Percentiles rank a stretch among this genome's conserved stretches.
phyloP scores from a whole-genome alignment of 2,113 vertebrate genomes.

The Corvus hawaiiensis region DNA sequence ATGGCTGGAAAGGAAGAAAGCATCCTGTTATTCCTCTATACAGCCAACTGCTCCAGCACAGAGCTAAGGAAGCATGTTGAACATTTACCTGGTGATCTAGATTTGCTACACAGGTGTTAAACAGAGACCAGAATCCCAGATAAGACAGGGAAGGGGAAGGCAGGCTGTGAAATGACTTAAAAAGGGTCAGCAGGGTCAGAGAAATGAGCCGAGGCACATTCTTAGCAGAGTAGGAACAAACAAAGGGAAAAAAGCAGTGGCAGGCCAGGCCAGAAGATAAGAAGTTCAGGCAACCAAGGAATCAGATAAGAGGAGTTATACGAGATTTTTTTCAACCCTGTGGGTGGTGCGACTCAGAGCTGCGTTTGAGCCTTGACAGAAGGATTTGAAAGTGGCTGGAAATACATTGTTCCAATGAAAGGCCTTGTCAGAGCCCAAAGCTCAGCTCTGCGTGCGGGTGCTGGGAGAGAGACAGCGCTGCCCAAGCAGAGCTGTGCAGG shows the following conservation, averaged over 20 bases:
- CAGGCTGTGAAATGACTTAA: neutral
- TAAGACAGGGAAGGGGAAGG: neutral
- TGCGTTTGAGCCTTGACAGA: neutral
- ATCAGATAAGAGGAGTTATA: neutral
- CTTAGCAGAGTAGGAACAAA: neutral
- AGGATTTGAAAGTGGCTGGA: neutral
- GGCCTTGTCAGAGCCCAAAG: neutral
- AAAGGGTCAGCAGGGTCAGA: slow-evolving; percentile 9
- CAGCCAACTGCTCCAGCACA: neutral
- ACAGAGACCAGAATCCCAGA: neutral
- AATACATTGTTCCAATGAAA: neutral
- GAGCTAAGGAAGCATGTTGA: neutral
- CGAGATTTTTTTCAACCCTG: neutral
- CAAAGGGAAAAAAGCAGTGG: neutral
- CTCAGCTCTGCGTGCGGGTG: neutral
- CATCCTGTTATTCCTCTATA: neutral
- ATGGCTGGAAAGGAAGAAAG: neutral
- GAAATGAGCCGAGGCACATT: neutral
- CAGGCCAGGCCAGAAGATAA: slow-evolving; percentile 29
- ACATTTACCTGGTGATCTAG: neutral
- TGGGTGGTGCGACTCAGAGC: neutral
- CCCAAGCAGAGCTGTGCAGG: neutral
- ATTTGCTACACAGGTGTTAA: neutral
- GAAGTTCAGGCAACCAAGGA: slow-evolving; percentile 6
- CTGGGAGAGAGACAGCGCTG: neutral